A percentile compares a stretch with the other conserved stretches of the same genome.
Evolutionary conservation across 37 sponge, comb jelly and placozoan species (phyloP).

Genomic region (Crambe crambe): DNA sequence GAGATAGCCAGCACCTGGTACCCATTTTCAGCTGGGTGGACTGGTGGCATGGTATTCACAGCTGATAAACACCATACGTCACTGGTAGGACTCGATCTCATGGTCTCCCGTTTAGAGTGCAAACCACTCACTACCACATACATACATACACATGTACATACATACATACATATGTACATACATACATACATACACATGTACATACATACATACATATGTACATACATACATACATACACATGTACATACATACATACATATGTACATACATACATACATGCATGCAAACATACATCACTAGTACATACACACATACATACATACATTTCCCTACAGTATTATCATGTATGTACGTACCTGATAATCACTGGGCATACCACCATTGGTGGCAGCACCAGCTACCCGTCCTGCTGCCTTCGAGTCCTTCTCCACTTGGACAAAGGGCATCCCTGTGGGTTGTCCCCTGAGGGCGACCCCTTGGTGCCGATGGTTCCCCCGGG

Average conservation of each 20-base stretch:
- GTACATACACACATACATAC: not conserved
- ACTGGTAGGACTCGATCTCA: no score
- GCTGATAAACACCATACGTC: no score
- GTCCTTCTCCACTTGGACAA: slow-evolving; percentile 5
- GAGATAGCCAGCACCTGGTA: no score
- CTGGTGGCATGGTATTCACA: no score
- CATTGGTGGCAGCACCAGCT: slow-evolving; percentile 3
- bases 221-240: not conserved
- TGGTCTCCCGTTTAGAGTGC: no score
- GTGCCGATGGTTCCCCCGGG: not conserved
- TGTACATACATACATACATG: slow-evolving; percentile 9
- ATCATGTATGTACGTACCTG: not conserved
- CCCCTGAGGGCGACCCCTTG: slow-evolving; percentile 8
- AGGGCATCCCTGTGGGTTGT: slow-evolving; percentile 9
- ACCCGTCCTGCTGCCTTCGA: slow-evolving; percentile 1
- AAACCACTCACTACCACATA: no score
- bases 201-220: not conserved
- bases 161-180: no score
- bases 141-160: no score
- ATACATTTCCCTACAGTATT: not conserved
- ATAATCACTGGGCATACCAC: slow-evolving; percentile 29
- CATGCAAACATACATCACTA: not conserved
- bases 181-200: no score
- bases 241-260: slow-evolving; percentile 30
- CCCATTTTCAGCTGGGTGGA: no score